Conservation (phyloP, 2,888 invertebrate species). For the Drosophila anceps region DNA sequence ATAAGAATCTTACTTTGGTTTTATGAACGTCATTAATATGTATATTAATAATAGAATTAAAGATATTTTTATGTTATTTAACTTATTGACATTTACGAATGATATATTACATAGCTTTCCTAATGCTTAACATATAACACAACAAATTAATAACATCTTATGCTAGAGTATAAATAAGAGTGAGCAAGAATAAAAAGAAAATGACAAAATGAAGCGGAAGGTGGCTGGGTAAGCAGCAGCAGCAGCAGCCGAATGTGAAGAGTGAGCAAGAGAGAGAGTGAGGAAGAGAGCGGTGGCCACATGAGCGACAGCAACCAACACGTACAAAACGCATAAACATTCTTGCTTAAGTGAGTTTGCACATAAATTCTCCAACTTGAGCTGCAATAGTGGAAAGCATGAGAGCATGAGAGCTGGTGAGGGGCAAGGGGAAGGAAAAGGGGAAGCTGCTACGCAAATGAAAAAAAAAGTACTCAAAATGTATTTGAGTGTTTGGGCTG, state of each 20-base stretch:
- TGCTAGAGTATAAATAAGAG: not conserved
- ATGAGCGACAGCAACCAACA: slow-evolving; percentile 77
- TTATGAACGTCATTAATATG: not conserved
- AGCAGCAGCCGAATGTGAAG: slow-evolving; percentile 9
- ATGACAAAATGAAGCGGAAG: slow-evolving; percentile 71
- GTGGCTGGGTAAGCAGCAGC: slow-evolving; percentile 16
- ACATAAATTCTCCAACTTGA: slow-evolving; percentile 82
- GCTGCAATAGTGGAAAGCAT: slow-evolving; percentile 60
- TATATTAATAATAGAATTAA: not conserved
- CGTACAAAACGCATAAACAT: slow-evolving; percentile 84
- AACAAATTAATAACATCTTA: not conserved
- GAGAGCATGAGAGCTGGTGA: not conserved
- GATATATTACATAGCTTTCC: not conserved
- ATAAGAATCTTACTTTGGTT: not conserved
- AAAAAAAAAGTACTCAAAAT: slow-evolving; percentile 42
- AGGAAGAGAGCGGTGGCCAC: slow-evolving; percentile 23
- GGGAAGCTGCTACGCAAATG: slow-evolving; percentile 3
- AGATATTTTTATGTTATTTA: not conserved
- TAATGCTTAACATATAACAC: too few species aligned
- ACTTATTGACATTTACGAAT: not conserved
- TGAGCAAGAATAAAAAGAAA: slow-evolving; percentile 37
- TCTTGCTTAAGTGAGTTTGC: slow-evolving; percentile 83
- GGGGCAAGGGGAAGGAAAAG: not conserved
- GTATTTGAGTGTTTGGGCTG: slow-evolving; percentile 36
- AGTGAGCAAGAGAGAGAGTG: not conserved